A percentile compares a stretch with the other conserved stretches of the same genome.
phyloP scores from a whole-genome alignment of 2,888 invertebrate species.

The Nymphalis polychloros region DNA sequence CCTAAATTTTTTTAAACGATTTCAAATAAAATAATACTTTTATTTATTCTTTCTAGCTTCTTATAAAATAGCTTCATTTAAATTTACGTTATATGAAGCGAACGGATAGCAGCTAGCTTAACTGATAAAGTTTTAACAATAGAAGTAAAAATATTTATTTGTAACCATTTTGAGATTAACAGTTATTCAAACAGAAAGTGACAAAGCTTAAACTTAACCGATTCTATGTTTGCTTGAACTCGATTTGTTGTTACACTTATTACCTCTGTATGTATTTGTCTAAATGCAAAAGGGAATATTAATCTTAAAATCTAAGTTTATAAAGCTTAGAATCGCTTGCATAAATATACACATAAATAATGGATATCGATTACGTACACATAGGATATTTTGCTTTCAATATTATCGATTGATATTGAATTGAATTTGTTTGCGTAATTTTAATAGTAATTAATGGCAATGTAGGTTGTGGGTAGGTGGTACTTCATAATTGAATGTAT shows the following conservation, averaged over 20 bases:
- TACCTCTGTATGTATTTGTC: neutral
- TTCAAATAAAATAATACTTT: too few relatives aligned
- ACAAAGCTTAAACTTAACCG: slow-evolving; percentile 19
- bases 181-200: slow-evolving; percentile 18
- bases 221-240: slow-evolving; percentile 8
- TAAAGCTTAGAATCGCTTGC: slow-evolving; percentile 17
- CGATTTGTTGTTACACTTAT: slow-evolving; percentile 26
- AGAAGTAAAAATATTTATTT: neutral
- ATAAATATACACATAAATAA: slow-evolving; percentile 34
- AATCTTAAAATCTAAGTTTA: neutral
- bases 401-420: slow-evolving; percentile 42
- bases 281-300: neutral
- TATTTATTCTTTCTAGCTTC: too few relatives aligned
- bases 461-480: slow-evolving; percentile 39
- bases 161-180: slow-evolving; percentile 11
- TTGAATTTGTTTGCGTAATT: slow-evolving; percentile 39
- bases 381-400: slow-evolving; percentile 39
- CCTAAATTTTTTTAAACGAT: too few relatives aligned
- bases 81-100: too few relatives aligned
- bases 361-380: slow-evolving; percentile 37
- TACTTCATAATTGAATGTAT: slow-evolving; percentile 3
- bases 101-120: too few relatives aligned
- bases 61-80: too few relatives aligned
- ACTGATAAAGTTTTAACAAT: neutral
- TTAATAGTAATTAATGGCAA: slow-evolving; percentile 40